Percentiles rank a stretch among this genome's conserved stretches.
Evolutionary conservation across 2,797 vertebrate genomes (phyloP).

Genomic region (Acrossocheilus wenchowensis): DNA sequence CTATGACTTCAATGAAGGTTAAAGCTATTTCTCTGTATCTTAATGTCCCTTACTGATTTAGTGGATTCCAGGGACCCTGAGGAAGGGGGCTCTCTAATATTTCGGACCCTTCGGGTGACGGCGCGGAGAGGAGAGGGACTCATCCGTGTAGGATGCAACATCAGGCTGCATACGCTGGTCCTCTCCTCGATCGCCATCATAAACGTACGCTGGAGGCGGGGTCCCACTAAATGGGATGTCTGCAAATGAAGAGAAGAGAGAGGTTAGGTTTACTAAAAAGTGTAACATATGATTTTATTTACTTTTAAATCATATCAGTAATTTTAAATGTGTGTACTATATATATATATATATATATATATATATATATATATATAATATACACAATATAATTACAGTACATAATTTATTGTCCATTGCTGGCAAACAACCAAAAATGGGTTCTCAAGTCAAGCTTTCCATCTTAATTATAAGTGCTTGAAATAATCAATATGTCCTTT

Average conservation of each 20-base stretch:
- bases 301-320: constrained; percentile 3
- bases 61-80: constrained; percentile 85
- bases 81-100: constrained; percentile 82
- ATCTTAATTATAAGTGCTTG: constrained; percentile 11
- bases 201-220: constrained; percentile 80
- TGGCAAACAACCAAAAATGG: background rate
- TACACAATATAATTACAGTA: background rate
- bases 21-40: constrained; percentile 7
- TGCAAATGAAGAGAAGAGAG: constrained; percentile 68
- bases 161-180: constrained; percentile 83
- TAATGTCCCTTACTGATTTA: constrained; percentile 82
- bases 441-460: background rate
- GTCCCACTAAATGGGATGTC: constrained; percentile 83
- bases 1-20: background rate
- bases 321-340: background rate
- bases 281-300: background rate
- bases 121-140: constrained; percentile 86
- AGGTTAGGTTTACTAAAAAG: constrained; percentile 51
- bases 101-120: constrained; percentile 86
- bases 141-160: constrained; percentile 83
- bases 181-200: constrained; percentile 82
- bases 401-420: background rate
- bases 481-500: constrained; percentile 30
- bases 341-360: too few species aligned
- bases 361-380: too few species aligned